These are phyloP conservation scores for Parthenolecanium corni DNA, from an alignment of 2,888 invertebrate genomes.

Conservation along the genomic window DNA sequence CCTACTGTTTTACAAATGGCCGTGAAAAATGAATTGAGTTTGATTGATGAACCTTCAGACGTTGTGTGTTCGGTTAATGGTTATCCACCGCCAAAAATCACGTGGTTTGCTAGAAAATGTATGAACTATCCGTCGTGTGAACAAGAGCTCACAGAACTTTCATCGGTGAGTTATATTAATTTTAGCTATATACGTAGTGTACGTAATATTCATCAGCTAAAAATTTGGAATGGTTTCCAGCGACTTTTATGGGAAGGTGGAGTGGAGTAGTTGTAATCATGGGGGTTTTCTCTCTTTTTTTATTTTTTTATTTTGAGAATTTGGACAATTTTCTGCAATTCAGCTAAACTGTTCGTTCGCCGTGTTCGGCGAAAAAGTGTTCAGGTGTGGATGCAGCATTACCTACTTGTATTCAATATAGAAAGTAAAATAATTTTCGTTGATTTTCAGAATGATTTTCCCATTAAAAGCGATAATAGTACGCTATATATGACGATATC, in stretches of 20 bases:
- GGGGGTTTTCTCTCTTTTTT: no score
- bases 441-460: no score
- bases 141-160: constrained; percentile 1
- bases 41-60: constrained; percentile 32
- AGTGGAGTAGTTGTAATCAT: constrained; percentile 19
- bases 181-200: neutral
- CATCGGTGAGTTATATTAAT: constrained; percentile 34
- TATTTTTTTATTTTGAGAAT: no score
- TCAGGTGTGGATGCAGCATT: no score
- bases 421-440: no score
- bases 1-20: constrained; percentile 30
- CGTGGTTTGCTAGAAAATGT: constrained; percentile 43
- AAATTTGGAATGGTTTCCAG: no score
- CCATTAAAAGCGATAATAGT: no score
- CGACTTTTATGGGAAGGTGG: neutral
- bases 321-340: no score
- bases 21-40: constrained; percentile 23
- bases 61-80: constrained; percentile 46
- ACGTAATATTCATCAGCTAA: no score
- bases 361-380: no score
- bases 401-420: no score
- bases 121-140: constrained; percentile 31
- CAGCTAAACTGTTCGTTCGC: no score
- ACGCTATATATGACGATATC: constrained; percentile 28
- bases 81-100: constrained; percentile 47